These are phyloP conservation scores for Dryocosmus kuriphilus DNA, from an alignment of 2,888 invertebrate genomes.

Conservation along the genomic window DNA sequence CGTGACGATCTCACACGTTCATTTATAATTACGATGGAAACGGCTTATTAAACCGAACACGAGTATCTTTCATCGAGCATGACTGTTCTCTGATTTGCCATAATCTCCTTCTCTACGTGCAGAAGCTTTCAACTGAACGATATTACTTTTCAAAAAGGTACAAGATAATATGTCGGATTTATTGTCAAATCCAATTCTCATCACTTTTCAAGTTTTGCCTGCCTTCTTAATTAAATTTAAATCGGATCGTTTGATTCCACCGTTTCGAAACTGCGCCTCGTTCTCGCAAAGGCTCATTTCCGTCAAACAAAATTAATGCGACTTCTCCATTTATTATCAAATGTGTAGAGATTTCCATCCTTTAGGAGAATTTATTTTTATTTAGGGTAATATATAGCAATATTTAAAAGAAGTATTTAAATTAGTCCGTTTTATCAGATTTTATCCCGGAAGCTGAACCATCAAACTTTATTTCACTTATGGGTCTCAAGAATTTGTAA, in stretches of 20 bases:
- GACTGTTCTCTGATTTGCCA: conserved; percentile 30
- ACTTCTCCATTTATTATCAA: too few species aligned
- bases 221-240: conserved; percentile 17
- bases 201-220: conserved; percentile 4
- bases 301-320: too few species aligned
- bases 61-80: conserved; percentile 38
- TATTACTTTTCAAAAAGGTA: conserved; percentile 17
- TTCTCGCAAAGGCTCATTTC: too few species aligned
- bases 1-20: conserved; percentile 40
- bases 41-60: conserved; percentile 38
- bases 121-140: conserved; percentile 17
- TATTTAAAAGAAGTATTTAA: too few species aligned
- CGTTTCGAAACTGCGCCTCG: too few species aligned
- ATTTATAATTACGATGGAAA: conserved; percentile 40
- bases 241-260: not conserved
- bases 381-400: too few species aligned
- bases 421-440: too few species aligned
- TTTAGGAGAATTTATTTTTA: too few species aligned
- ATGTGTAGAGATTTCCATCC: too few species aligned
- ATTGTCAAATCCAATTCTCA: conserved; percentile 3
- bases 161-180: conserved; percentile 3
- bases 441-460: too few species aligned
- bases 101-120: conserved; percentile 14
- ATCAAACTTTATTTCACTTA: too few species aligned
- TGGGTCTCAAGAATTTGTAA: too few species aligned